phyloP scores from a whole-genome alignment of 1,140 invertebrate genomes.

The Apocrypta bakeri region DNA sequence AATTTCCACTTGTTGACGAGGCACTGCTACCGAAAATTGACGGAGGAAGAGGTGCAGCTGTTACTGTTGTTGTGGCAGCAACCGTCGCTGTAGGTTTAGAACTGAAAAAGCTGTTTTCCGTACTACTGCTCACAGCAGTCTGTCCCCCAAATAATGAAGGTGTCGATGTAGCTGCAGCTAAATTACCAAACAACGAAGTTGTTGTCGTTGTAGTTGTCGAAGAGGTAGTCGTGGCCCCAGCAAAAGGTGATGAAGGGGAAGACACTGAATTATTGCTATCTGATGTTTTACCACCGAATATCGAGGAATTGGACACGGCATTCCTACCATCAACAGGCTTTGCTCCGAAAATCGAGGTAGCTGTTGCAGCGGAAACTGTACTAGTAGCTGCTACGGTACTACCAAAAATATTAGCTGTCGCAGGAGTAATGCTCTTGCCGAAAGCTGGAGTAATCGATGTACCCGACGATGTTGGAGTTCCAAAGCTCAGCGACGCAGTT shows the following conservation, averaged over 20 bases:
- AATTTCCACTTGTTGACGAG: constrained; percentile 11
- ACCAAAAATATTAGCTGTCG: constrained; percentile 3
- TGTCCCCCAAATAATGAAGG: constrained; percentile 36
- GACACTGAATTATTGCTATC: not conserved
- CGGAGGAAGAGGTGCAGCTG: constrained; percentile 25
- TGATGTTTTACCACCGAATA: not conserved
- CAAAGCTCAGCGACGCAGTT: constrained; percentile 52
- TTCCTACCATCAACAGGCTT: constrained; percentile 12
- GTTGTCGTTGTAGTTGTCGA: constrained; percentile 19
- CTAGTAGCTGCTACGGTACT: not conserved
- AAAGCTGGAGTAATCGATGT: constrained; percentile 54
- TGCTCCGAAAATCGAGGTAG: constrained; percentile 38
- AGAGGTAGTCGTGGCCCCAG: not conserved
- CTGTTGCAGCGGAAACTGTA: not conserved
- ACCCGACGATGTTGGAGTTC: constrained; percentile 16
- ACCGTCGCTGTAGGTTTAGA: not conserved
- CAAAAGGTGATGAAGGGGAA: not conserved
- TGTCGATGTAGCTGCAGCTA: constrained; percentile 6
- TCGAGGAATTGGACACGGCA: not conserved
- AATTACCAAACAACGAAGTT: constrained; percentile 28
- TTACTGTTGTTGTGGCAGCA: constrained; percentile 6
- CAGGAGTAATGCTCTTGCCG: constrained; percentile 39
- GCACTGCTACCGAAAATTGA: constrained; percentile 54
- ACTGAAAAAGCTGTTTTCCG: constrained; percentile 1
- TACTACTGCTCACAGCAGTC: not conserved